Evolutionary conservation across 1,140 invertebrate species (phyloP).

Genomic region (Pachyrhynchus sulphureomaculatus): DNA sequence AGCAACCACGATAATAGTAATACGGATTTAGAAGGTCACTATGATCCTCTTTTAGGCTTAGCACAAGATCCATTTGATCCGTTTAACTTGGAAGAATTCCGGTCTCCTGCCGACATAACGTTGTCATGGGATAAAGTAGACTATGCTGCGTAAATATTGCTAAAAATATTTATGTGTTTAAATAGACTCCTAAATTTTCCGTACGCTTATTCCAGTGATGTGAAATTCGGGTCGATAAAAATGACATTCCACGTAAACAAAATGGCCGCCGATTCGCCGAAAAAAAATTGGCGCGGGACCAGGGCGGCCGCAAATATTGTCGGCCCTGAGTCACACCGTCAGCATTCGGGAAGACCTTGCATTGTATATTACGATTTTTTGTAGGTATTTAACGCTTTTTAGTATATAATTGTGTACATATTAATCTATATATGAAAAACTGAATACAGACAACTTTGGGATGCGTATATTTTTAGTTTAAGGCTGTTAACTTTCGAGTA

Average conservation of each 20-base stretch:
- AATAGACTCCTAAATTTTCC: constrained; percentile 15
- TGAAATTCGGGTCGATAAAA: constrained; percentile 43
- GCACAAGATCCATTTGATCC: constrained; percentile 69
- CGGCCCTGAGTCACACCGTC: constrained; percentile 2
- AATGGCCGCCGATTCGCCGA: constrained; percentile 44
- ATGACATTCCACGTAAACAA: constrained; percentile 48
- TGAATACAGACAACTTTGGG: constrained; percentile 25
- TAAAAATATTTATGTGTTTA: constrained; percentile 7
- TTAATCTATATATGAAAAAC: constrained; percentile 6
- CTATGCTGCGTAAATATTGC: constrained; percentile 59
- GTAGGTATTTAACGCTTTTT: background rate
- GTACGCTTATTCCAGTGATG: constrained; percentile 47
- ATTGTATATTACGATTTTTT: background rate
- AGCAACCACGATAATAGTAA: constrained; percentile 49
- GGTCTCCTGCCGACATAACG: constrained; percentile 57
- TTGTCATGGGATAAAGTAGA: constrained; percentile 63
- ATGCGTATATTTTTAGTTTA: background rate
- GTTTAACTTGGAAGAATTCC: constrained; percentile 72
- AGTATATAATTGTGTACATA: constrained; percentile 27
- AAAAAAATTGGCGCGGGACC: constrained; percentile 47
- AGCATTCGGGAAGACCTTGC: constrained; percentile 12
- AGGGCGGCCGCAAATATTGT: constrained; percentile 38
- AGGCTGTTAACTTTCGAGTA: background rate
- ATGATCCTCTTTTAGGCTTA: constrained; percentile 64
- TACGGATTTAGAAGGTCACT: constrained; percentile 50